A percentile compares a stretch with the other conserved stretches of the same genome.
phyloP scores from a whole-genome alignment of 2,888 invertebrate genomes.

The Sphaeridia pumilis region DNA sequence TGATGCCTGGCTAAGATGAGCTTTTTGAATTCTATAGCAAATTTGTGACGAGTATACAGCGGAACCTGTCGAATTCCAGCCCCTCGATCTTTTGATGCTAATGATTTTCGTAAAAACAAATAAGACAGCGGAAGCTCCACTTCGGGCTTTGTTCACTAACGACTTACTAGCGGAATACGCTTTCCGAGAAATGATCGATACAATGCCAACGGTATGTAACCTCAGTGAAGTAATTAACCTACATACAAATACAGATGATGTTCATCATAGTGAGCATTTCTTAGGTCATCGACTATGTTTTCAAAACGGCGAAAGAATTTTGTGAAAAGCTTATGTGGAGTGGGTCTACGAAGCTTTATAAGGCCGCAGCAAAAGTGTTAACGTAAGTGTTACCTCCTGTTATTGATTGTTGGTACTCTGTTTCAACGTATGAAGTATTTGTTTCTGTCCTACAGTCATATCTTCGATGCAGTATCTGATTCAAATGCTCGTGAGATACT shows the following conservation, averaged over 20 bases:
- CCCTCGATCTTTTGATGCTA: slow-evolving; percentile 11
- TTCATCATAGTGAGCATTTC: background rate
- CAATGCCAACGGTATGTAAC: slow-evolving; percentile 5
- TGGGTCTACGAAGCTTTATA: slow-evolving; percentile 1
- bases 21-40: background rate
- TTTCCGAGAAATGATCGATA: slow-evolving; percentile 1
- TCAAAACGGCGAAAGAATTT: background rate
- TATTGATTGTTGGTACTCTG: background rate
- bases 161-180: background rate
- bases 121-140: slow-evolving; percentile 3
- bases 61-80: background rate
- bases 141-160: slow-evolving; percentile 1
- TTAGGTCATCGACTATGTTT: slow-evolving; percentile 5
- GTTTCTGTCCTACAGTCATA: background rate
- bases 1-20: no score
- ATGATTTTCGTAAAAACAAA: slow-evolving; percentile 2
- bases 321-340: slow-evolving; percentile 11
- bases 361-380: slow-evolving; percentile 5
- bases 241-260: background rate
- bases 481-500: slow-evolving; percentile 5
- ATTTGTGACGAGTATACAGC: slow-evolving; percentile 1
- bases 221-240: background rate
- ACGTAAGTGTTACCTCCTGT: slow-evolving; percentile 4
- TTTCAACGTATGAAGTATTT: no score
- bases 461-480: slow-evolving; percentile 3